A percentile compares a stretch with the other conserved stretches of the same genome.
Conservation (phyloP, 2,797 vertebrate genomes). For the Sebastes itinus region DNA sequence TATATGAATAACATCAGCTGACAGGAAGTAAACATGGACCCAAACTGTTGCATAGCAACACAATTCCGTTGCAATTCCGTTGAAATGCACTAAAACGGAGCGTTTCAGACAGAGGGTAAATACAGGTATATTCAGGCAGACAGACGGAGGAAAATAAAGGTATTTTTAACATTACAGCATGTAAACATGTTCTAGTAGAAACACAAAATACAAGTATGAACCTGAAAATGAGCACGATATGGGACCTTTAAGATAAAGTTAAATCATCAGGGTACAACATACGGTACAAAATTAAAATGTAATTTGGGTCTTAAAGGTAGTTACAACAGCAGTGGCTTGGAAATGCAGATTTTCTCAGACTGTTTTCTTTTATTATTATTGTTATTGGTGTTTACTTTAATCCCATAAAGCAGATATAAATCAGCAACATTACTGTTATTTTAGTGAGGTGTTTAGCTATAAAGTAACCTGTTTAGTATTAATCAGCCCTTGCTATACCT, state of each 20-base stretch:
- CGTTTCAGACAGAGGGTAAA: too few species aligned
- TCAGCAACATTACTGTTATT: not conserved
- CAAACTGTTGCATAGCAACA: too few species aligned
- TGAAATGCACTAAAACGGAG: too few species aligned
- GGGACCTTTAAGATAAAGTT: not conserved
- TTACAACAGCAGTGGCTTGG: not conserved
- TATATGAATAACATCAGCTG: too few species aligned
- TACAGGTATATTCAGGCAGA: too few species aligned
- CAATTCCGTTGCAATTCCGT: too few species aligned
- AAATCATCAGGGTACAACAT: not conserved
- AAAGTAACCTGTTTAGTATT: not conserved
- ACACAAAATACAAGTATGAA: too few species aligned
- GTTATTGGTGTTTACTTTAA: not conserved
- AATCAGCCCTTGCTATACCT: not conserved
- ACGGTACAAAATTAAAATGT: not conserved
- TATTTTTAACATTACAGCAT: too few species aligned
- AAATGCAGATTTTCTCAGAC: not conserved
- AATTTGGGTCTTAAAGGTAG: too few species aligned
- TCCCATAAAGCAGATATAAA: not conserved
- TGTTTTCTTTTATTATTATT: not conserved
- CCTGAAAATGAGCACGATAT: too few species aligned
- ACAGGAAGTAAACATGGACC: too few species aligned
- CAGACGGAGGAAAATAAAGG: fast-evolving
- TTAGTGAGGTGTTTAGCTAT: not conserved
- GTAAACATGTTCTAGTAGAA: too few species aligned